Evolutionary conservation across 2,888 invertebrate species (phyloP), one percentile per base, ranked within the genome.

Genomic region (Loripinus fragilis): DNA sequence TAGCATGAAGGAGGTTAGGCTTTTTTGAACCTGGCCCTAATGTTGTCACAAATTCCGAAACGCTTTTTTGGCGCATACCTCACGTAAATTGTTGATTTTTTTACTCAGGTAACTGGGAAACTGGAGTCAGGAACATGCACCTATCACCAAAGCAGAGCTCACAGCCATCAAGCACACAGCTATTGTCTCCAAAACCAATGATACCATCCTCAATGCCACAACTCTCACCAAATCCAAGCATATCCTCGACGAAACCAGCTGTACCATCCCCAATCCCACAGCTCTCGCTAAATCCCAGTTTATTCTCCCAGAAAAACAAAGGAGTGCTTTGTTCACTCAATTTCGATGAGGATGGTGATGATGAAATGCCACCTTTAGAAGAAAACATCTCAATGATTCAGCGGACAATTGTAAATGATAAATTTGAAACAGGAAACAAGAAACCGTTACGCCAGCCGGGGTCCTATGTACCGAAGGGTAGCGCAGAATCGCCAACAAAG

Each of bases 281-380:
- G 38, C 7, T 38, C 12, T 38, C 38, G 12, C 38, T 12, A 38
- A 38, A 38, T 38, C 12, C 38, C 38, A 38, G 7, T 8, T 38
- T 38, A 5, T 38, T 12, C 38, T 38, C 12, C n/a, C 38, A 38
- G 38, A 2, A 28, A 25, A 52, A 15, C 52, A 23, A 48, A 48
- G 20, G 3, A 10, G 28, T 10, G 28, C 55, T 7, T 28, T 55
- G 28, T 23, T 28, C 23, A 28, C n/a, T n/a, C n/a, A 55, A 55
- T 30, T 2, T 17, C 17, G 17, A 10, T 33, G 60, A 60, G 10
- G 60, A 60, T 12, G 60, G 33, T 7, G 60, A 60, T 60, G 60
- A 60, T 33, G 60, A 60, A 33, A 60, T 60, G 60, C 60, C 60
- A 33, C 33, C 30, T 20, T 33, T 60, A 30, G 60, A 60, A 20